Evolutionary conservation across 2,797 vertebrate species (phyloP), one percentile per base, ranked within the genome.

Genomic region (Bovichtus diacanthus): DNA sequence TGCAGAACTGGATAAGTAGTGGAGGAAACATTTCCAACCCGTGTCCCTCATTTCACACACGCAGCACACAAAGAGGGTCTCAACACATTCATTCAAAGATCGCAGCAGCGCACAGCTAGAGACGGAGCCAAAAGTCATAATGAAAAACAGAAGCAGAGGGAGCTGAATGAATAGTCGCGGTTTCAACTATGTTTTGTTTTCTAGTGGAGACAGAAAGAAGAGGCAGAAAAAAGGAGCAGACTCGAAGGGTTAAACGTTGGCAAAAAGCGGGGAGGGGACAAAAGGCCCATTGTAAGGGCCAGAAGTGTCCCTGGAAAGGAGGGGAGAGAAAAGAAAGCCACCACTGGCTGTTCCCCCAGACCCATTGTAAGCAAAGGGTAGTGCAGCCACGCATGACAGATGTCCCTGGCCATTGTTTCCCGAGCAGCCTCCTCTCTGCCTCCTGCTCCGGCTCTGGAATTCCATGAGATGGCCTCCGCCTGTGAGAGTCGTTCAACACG

Each of bases 381-480:
- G 94, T 92, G 93, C 94, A 94, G 93, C 95, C 94, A 94, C 91
- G 94, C 95, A 95, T 95, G 94, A 95, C 95, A 96, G 95, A 96
- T 96, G 95, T 94, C 94, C 92, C 73, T 56, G 78, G 80, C 87
- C 82, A 95, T 95, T 96, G 95, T 95, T 93, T 88, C 86, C 56
- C 75, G 87, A 83, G 92, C 91, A 93, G 93, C 89, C 93, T 93
- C 90, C 91, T 92, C 91, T 93, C 81, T 87, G 90, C 93, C 93
- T 94, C 92, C 93, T 91, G 91, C 92, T 89, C 87, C 61, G 2
- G 70, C 80, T 83, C 90, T 91, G 92, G 89, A 91, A 95, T 95
- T 93, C 94, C 93, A 90, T 56, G 83, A 92, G 92, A 93, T 70
- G 66, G 82, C 81, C 86, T 87, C 86, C 55, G 90, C 78, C 84